Conservation (phyloP, 92 coral and sea anemone species). For the Parazoanthus darwini region DNA sequence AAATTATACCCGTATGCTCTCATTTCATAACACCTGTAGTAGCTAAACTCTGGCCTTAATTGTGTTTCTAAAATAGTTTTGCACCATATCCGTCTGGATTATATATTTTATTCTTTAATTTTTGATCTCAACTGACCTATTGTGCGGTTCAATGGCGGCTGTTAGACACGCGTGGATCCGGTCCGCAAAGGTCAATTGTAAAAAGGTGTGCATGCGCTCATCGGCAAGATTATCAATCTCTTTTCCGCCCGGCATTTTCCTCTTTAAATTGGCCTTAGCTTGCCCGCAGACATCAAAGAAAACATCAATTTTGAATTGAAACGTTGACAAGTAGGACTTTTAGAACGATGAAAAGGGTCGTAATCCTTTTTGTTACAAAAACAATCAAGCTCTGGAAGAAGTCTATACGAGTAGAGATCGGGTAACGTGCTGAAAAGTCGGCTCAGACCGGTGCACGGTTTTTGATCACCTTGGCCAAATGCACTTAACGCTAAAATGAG, state of each 20-base stretch:
- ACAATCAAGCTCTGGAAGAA: constrained; percentile 31
- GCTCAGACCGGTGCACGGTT: not conserved
- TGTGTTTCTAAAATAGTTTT: not conserved
- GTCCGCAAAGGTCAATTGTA: constrained; percentile 36
- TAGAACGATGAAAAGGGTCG: constrained; percentile 31
- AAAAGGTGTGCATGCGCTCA: constrained; percentile 12
- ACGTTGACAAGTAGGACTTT: constrained; percentile 1
- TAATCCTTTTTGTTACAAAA: constrained; percentile 43
- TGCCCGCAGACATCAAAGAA: constrained; percentile 29
- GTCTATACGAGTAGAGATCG: constrained; percentile 1
- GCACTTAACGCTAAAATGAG: not conserved
- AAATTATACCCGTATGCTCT: constrained; percentile 4
- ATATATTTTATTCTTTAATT: not conserved
- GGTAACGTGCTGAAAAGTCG: constrained; percentile 27
- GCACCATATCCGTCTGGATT: not conserved
- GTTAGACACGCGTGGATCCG: constrained; percentile 27
- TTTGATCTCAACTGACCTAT: not conserved
- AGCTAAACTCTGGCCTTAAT: not conserved
- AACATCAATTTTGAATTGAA: constrained; percentile 3
- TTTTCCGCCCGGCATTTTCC: constrained; percentile 1
- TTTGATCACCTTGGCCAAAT: constrained; percentile 8
- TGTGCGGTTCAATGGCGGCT: constrained; percentile 6
- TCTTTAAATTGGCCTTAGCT: not conserved
- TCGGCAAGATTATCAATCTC: not conserved
- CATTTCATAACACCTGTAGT: not conserved